Evolutionary conservation across 92 coral and sea anemone genomes (phyloP), one percentile per base, ranked within the genome.

Genomic region (Diadumene lineata): DNA sequence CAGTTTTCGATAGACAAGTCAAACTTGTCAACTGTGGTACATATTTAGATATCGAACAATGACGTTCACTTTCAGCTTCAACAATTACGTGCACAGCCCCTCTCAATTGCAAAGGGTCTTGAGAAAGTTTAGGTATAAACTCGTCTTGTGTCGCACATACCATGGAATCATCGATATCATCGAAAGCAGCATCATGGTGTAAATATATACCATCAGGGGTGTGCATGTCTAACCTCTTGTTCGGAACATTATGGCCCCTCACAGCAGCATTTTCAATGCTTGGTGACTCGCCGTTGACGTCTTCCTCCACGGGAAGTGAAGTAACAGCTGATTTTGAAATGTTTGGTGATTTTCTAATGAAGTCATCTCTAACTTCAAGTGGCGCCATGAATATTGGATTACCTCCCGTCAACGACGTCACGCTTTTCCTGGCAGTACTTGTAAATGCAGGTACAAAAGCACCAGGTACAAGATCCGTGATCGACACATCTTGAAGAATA

Each of bases 401-500:
- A 21, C 13, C 48, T 4, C 21, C 19, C 10, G 58, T 3, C 3
- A 9, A 13, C 19, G 50, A 11, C 31, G 38, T 44, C 57, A 25
- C 61, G 27, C 6, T 46, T 50, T n/a, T 16, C 25, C 28, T 31
- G 0, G 73, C 81, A 33, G 81, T 76, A 31, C 81, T 76, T 25
- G 81, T 64, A 23, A n/a, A 64, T 63, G 13, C 65, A 21, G 81
- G 81, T 0, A 28, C 38, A 33, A 76, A 76, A 3, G 50, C 63
- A 18, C 60, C 79, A 3, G 70, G 62, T 6, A 57, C 51, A 32
- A 76, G 73, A 34, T 76, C 81, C 0, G 65, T 18, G 27, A 76
- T 55, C 23, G 81, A 64, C 4, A 55, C 73, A 51, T 76, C 46
- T 16, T 51, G 70, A 31, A 76, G 70, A 23, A 76, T 65, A 25